Evolutionary conservation across 2,888 invertebrate genomes (phyloP).

Genomic region (Nymphalis c-album): DNA sequence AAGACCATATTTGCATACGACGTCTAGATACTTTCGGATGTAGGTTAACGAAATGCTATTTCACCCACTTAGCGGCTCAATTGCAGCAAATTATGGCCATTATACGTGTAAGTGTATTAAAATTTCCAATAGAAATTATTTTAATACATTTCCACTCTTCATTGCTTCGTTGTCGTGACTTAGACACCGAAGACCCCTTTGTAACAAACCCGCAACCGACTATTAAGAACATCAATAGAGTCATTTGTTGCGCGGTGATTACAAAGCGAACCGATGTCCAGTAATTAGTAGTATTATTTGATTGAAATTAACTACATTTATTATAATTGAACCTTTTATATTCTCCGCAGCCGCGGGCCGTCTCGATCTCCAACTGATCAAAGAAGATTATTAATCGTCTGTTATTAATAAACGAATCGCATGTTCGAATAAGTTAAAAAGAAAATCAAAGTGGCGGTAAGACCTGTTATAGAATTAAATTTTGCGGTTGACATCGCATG

Average conservation of each 20-base stretch:
- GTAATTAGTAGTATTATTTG: constrained; percentile 79
- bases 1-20: constrained; percentile 18
- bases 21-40: constrained; percentile 19
- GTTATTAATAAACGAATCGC: constrained; percentile 56
- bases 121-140: constrained; percentile 22
- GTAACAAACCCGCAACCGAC: constrained; percentile 10
- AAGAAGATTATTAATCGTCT: constrained; percentile 65
- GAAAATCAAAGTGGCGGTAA: constrained; percentile 41
- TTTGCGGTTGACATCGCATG: constrained; percentile 68
- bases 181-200: constrained; percentile 3
- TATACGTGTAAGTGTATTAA: constrained; percentile 19
- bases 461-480: constrained; percentile 54
- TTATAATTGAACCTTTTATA: constrained; percentile 75
- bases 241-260: constrained; percentile 71
- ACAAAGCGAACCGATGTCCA: constrained; percentile 74
- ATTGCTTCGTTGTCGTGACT: constrained; percentile 11
- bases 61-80: constrained; percentile 23
- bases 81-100: constrained; percentile 23
- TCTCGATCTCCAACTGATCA: constrained; percentile 56
- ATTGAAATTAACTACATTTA: constrained; percentile 78
- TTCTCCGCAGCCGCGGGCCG: constrained; percentile 58
- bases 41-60: constrained; percentile 27
- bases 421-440: constrained; percentile 37
- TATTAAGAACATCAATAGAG: constrained; percentile 74
- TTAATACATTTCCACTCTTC: constrained; percentile 8